Evolutionary conservation across 2,888 invertebrate species (phyloP).

Genomic region (Furcula furcula): DNA sequence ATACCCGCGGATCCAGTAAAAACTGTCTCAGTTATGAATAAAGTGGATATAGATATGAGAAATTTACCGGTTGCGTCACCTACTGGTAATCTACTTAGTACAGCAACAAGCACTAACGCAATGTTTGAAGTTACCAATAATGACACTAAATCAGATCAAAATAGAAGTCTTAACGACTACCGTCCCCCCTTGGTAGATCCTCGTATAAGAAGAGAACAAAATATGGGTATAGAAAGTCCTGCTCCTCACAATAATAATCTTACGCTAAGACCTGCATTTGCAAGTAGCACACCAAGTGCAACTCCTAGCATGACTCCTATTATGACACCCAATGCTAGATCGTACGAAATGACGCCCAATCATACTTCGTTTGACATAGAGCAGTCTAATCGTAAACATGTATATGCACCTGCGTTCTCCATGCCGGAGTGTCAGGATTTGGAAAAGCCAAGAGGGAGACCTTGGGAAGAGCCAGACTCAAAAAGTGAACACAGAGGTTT

Average conservation of each 20-base stretch:
- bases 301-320: conserved; percentile 27
- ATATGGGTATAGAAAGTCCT: conserved; percentile 28
- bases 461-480: conserved; percentile 26
- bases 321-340: conserved; percentile 41
- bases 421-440: conserved; percentile 36
- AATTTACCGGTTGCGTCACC: conserved; percentile 35
- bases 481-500: conserved; percentile 15
- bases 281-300: conserved; percentile 29
- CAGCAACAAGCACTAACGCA: conserved; percentile 5
- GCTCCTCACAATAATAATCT: conserved; percentile 29
- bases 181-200: conserved; percentile 43
- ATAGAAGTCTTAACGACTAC: conserved; percentile 14
- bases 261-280: conserved; percentile 23
- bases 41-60: conserved; percentile 66
- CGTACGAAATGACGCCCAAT: conserved; percentile 49
- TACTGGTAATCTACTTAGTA: conserved; percentile 2
- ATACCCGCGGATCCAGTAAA: conserved; percentile 67
- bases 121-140: conserved; percentile 7
- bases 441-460: conserved; percentile 32
- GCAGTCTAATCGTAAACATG: conserved; percentile 52
- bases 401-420: conserved; percentile 57
- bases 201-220: conserved; percentile 49
- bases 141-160: conserved; percentile 23
- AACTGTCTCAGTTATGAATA: conserved; percentile 27
- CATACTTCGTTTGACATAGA: conserved; percentile 45